Conservation (phyloP, 2,888 invertebrate genomes). For the Griposia aprilina region DNA sequence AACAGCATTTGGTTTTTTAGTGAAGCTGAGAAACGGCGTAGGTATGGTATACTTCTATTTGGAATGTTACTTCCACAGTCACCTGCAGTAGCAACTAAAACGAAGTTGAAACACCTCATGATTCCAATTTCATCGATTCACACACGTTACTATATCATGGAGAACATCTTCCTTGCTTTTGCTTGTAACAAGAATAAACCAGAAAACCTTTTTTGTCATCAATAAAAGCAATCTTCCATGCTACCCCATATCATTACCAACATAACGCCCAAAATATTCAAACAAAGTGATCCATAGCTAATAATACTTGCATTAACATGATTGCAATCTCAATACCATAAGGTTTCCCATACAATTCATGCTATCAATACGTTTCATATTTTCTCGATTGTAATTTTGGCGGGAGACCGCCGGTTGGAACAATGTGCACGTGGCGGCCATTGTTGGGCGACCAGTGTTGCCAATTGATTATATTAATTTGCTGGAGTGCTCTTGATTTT, state of each 20-base stretch:
- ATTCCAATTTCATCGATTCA: neutral
- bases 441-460: constrained; percentile 78
- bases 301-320: constrained; percentile 65
- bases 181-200: neutral
- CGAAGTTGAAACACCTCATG: too few relatives aligned
- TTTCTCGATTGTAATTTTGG: constrained; percentile 74
- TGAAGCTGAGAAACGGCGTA: too few relatives aligned
- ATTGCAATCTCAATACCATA: constrained; percentile 72
- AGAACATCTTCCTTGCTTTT: neutral
- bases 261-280: constrained; percentile 42
- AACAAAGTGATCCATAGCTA: constrained; percentile 49
- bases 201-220: neutral
- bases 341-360: constrained; percentile 77
- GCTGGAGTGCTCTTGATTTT: constrained; percentile 62
- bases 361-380: constrained; percentile 80
- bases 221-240: neutral
- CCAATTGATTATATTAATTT: constrained; percentile 78
- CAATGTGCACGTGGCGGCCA: constrained; percentile 75
- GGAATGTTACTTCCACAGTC: neutral
- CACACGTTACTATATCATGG: too few relatives aligned
- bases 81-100: neutral
- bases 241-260: constrained; percentile 21
- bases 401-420: constrained; percentile 56
- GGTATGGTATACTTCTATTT: too few relatives aligned
- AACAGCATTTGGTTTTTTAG: neutral